Conservation (phyloP, 92 coral and sea anemone genomes). For the Scolanthus callimorphus region DNA sequence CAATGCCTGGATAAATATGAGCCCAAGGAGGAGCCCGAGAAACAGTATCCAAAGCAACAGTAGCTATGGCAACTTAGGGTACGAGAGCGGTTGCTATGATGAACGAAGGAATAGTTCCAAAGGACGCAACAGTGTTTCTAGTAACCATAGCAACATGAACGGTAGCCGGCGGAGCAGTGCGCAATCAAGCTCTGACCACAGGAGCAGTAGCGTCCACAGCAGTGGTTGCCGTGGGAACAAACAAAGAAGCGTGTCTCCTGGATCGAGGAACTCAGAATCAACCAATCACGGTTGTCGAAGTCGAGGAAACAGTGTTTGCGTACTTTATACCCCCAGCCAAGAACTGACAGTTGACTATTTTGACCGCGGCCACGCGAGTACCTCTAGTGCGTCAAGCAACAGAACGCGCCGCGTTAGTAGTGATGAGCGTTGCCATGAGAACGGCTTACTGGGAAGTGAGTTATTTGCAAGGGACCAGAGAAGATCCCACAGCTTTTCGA, state of each 20-base stretch:
- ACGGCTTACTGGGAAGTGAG: not conserved
- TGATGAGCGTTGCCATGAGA: not conserved
- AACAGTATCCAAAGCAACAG: not conserved
- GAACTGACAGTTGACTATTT: not conserved
- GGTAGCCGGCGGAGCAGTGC: not conserved
- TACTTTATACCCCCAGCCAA: too few species aligned
- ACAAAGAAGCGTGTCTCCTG: not conserved
- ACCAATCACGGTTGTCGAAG: too few species aligned
- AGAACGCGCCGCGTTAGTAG: not conserved
- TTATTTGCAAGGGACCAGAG: not conserved
- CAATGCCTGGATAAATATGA: not conserved
- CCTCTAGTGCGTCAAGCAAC: not conserved
- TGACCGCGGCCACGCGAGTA: not conserved
- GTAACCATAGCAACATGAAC: not conserved
- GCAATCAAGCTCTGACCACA: too few species aligned
- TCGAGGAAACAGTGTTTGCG: too few species aligned
- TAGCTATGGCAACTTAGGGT: constrained; percentile 1
- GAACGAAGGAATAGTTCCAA: not conserved
- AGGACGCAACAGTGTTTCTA: not conserved
- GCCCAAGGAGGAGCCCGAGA: not conserved
- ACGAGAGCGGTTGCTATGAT: not conserved
- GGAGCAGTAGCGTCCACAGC: not conserved
- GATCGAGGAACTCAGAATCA: too few species aligned
- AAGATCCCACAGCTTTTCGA: not conserved
- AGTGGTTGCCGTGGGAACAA: constrained; percentile 2